Conservation (phyloP, 37 sponge, comb jelly and placozoan genomes). For the Eunapius fragilis region DNA sequence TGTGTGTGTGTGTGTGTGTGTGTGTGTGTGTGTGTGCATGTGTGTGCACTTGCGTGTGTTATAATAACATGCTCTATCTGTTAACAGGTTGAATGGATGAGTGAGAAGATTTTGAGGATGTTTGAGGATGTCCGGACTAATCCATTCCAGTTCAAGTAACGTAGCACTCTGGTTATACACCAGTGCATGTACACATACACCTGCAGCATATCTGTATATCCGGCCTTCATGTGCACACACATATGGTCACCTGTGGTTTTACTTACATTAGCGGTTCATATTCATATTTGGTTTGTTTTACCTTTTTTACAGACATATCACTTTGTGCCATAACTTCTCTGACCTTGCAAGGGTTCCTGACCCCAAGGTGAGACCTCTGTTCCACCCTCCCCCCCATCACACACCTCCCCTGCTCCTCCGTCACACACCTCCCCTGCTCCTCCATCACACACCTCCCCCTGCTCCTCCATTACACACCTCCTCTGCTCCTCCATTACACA, state of each 20-base stretch:
- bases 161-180: no score
- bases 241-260: background rate
- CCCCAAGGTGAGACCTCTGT: conserved; percentile 69
- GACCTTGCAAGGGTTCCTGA: conserved; percentile 82
- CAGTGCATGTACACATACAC: background rate
- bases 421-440: background rate
- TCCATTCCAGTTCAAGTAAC: conserved; percentile 98
- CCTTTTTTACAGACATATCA: conserved; percentile 63
- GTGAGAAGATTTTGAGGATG: conserved; percentile 92
- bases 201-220: no score
- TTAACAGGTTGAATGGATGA: conserved; percentile 98
- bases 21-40: background rate
- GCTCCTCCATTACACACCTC: background rate
- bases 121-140: conserved; percentile 90
- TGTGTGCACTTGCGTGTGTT: background rate
- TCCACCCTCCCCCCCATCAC: background rate
- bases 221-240: background rate
- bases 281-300: background rate
- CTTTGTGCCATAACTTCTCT: conserved; percentile 85
- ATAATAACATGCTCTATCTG: background rate
- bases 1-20: conserved; percentile 5
- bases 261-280: background rate
- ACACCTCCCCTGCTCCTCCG: background rate
- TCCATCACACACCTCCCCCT: background rate
- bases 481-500: background rate